Evolutionary conservation across 1,140 invertebrate genomes (phyloP).

Genomic region (Bombus superbus): DNA sequence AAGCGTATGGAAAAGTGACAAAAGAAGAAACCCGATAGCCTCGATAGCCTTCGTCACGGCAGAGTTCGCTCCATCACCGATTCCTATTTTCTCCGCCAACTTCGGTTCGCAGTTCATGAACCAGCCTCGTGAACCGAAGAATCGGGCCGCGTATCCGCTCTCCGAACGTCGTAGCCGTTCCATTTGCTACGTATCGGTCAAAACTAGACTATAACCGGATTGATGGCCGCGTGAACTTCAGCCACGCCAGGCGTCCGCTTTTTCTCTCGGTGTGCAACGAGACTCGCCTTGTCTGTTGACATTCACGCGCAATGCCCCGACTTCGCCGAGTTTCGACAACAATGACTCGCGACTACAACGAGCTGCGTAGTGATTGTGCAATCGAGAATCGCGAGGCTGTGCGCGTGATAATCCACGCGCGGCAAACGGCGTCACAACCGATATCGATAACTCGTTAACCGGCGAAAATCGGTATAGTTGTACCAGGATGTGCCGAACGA

Average conservation of each 20-base stretch:
- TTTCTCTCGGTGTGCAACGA: background rate
- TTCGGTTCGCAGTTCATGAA: background rate
- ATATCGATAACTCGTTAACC: background rate
- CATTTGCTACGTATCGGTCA: background rate
- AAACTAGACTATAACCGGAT: background rate
- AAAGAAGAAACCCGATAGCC: no score
- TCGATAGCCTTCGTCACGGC: no score
- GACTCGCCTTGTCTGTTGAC: constrained; percentile 10
- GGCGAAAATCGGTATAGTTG: background rate
- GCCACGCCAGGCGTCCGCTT: background rate
- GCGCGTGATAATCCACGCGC: constrained; percentile 7
- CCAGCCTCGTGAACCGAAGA: background rate
- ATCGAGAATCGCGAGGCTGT: background rate
- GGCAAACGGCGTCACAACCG: background rate
- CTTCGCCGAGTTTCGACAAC: constrained; percentile 8
- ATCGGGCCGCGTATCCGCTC: background rate
- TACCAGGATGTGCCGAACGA: constrained; percentile 10
- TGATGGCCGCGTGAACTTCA: constrained; percentile 28
- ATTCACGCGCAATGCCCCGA: constrained; percentile 16
- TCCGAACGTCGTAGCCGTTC: no score
- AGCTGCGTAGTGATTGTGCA: constrained; percentile 1
- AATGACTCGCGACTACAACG: background rate
- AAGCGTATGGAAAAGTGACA: no score
- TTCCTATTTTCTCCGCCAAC: background rate
- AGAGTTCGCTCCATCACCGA: background rate